These are phyloP conservation scores for Eucriotettix oculatus DNA, from an alignment of 2,888 invertebrate genomes.

Conservation along the genomic window DNA sequence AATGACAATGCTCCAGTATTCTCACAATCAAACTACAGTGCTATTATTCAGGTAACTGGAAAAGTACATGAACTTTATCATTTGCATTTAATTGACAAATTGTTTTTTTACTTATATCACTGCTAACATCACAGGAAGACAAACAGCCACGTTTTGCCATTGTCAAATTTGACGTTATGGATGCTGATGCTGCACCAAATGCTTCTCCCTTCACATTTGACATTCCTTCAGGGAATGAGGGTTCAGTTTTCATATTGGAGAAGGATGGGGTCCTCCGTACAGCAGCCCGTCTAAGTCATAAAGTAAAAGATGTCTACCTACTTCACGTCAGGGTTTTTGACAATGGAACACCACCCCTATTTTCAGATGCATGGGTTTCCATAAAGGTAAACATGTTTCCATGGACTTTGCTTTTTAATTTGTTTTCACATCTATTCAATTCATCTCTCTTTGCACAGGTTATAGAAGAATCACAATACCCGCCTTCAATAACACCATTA, in stretches of 20 bases:
- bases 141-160: constrained; percentile 67
- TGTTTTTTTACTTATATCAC: not conserved
- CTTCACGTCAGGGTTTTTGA: constrained; percentile 83
- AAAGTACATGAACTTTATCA: not conserved
- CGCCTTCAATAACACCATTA: constrained; percentile 75
- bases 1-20: constrained; percentile 88
- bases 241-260: constrained; percentile 68
- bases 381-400: constrained; percentile 28
- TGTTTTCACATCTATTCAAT: too few species aligned
- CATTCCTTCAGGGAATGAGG: constrained; percentile 74
- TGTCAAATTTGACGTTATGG: constrained; percentile 63
- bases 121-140: constrained; percentile 50
- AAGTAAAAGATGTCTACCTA: constrained; percentile 62
- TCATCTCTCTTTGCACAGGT: constrained; percentile 28
- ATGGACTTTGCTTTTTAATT: not conserved
- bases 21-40: constrained; percentile 58
- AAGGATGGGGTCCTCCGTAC: constrained; percentile 72
- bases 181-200: constrained; percentile 78
- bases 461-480: constrained; percentile 87
- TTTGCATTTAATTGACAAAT: not conserved
- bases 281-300: constrained; percentile 70
- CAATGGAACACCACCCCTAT: constrained; percentile 78
- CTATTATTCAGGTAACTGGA: constrained; percentile 42
- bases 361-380: constrained; percentile 67
- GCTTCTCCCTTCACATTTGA: constrained; percentile 83